Base-by-base conservation (phyloP, 2,113 vertebrate species). In the Paramisgurnus dabryanus region DNA sequence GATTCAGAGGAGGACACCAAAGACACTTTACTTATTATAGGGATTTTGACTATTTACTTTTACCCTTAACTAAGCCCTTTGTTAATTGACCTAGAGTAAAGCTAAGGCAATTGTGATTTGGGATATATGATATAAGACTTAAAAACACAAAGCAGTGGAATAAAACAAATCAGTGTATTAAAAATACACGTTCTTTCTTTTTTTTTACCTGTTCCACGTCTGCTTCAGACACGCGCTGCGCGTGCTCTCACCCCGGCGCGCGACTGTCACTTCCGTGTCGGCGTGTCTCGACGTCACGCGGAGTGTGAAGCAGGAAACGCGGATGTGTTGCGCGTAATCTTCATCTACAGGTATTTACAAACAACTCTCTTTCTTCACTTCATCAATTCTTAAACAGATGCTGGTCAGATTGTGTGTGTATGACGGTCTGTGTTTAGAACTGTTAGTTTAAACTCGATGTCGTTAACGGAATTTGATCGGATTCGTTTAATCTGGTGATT, bases 321-420 rank as follows among this genome's bases (percentile, higher is more conserved):
- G 81, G 78, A 85, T 80, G 80, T 82, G 34, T 53, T 58, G 71
- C 61, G 75, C 70, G 57, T 65, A 79, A 70, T 79, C 50, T 70
- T 50, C 70, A 22, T 85, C 80, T 58, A 76, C 83, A 85, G 83
- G 83, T 85, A 85, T 85, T 85, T 70, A 55, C 58, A 61, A 18
- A 39, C 10, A 43, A 60, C 65, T 66, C 43, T 41, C 53, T 65
- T 55, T 39, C 61, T 50, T 22, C 2, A 41, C 27, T 77, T 65
- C 27, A 13, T 75, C 17, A 6, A 22, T 55, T 77, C 2, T 65
- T 66, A 22, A 67, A 53, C 27, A 67, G 15, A 66, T 45, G 6
- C 34, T 1, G 22, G 6, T 63, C 34, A 34, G 17, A 17, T 7
- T 8, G 3, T 53, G 17, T 58, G 18, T 18, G 47, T 77, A 41